Conservation (phyloP, 2,888 invertebrate genomes). For the Melieria omissa region DNA sequence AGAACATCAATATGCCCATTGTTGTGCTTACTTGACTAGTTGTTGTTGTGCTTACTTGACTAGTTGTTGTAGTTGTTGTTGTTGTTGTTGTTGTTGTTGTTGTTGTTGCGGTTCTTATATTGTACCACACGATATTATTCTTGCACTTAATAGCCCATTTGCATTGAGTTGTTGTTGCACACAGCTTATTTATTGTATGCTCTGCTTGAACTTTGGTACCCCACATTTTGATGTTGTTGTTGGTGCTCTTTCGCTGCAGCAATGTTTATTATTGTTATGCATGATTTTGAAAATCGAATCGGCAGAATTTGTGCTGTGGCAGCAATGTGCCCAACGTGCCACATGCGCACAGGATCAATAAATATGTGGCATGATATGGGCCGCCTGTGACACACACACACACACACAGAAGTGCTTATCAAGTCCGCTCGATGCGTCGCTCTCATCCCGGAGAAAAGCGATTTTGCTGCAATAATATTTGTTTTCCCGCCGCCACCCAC, state of each 20-base stretch:
- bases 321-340: slow-evolving; percentile 4
- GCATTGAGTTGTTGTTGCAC: no score
- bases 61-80: no score
- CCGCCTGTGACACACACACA: not conserved
- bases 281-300: slow-evolving; percentile 27
- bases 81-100: not conserved
- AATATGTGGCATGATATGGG: slow-evolving; percentile 35
- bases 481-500: no score
- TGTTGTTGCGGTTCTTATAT: not conserved
- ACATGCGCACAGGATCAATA: slow-evolving; percentile 44
- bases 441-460: no score
- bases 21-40: not conserved
- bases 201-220: no score
- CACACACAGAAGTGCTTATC: not conserved
- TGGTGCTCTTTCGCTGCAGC: not conserved
- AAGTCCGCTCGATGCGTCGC: no score
- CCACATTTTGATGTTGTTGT: not conserved
- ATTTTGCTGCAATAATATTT: no score
- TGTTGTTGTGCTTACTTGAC: no score
- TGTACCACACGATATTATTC: no score
- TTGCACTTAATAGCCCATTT: no score
- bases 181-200: no score
- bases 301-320: slow-evolving; percentile 13
- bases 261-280: slow-evolving; percentile 38
- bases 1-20: slow-evolving; percentile 23